A percentile compares a stretch with the other conserved stretches of the same genome.
Evolutionary conservation across 2,888 invertebrate species (phyloP).

Genomic region (Octodonta nipae): DNA sequence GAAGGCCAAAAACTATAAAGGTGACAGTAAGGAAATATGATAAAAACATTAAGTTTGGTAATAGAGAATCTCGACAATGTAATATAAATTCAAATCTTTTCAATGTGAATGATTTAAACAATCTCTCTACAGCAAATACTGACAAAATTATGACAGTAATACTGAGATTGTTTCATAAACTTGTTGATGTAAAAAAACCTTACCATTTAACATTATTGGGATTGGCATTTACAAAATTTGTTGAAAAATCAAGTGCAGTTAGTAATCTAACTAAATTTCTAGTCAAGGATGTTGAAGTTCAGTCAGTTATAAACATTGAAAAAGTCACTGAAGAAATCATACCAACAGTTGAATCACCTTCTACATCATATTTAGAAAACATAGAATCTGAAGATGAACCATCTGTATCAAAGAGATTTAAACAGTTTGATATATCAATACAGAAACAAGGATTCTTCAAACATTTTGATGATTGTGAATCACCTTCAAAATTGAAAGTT

Average conservation of each 20-base stretch:
- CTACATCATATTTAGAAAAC: slow-evolving; percentile 31
- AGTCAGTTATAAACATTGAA: slow-evolving; percentile 56
- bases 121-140: slow-evolving; percentile 40
- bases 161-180: slow-evolving; percentile 62
- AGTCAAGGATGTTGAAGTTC: slow-evolving; percentile 64
- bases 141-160: slow-evolving; percentile 54
- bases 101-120: slow-evolving; percentile 21
- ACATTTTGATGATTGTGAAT: slow-evolving; percentile 40
- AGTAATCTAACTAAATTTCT: slow-evolving; percentile 54
- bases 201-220: slow-evolving; percentile 70
- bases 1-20: slow-evolving; percentile 61
- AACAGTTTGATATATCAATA: slow-evolving; percentile 26
- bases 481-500: slow-evolving; percentile 56
- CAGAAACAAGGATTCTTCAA: slow-evolving; percentile 8
- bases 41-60: slow-evolving; percentile 48
- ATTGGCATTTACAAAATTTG: slow-evolving; percentile 70
- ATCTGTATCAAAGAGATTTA: slow-evolving; percentile 62
- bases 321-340: slow-evolving; percentile 29
- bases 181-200: slow-evolving; percentile 56
- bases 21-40: slow-evolving; percentile 63
- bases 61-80: slow-evolving; percentile 63
- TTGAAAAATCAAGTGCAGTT: slow-evolving; percentile 53
- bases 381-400: slow-evolving; percentile 53
- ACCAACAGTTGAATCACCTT: slow-evolving; percentile 12
- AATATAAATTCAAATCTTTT: slow-evolving; percentile 57